Base-by-base conservation (phyloP, 2,113 vertebrate species). In the Cottus gobio region DNA sequence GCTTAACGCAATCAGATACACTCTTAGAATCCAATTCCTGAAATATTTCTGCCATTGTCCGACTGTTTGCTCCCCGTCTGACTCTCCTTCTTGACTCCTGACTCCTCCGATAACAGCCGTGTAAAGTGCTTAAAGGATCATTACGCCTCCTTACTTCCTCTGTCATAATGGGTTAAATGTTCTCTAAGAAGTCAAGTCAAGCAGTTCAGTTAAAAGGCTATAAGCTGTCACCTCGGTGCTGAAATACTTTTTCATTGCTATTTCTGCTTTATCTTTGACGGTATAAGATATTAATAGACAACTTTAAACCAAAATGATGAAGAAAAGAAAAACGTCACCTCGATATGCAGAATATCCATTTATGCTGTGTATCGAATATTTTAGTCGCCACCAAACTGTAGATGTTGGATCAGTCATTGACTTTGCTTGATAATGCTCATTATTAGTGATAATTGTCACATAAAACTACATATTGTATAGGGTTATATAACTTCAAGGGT, bases 111-210 rank as follows among this genome's bases (percentile, higher is more conserved):
- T 93, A 92, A 93, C 89, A 90, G 88, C 88, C 91, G 84, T 84
- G 76, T 94, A 94, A 95, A 93, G 90, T 90, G 89, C 87, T 95
- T 95, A 93, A 80, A 89, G 89, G 81, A 83, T 90, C 93, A 94
- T 94, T 95, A 93, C 74, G 68, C 90, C 90, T 89, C 76, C 78
- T 82, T 85, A 77, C 89, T 92, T 91, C 90, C 89, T 82, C 94
- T 94, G 93, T 95, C 95, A 68, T 89, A 90, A 91, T 90, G 87
- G 85, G 73, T 90, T 80, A 90, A 89, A 92, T 85, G 83, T 76
- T 26, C 84, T 56, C 36, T 65, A 63, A 84, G 66, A 36, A 79
- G 80, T 77, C 68, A 80, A 78, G 73, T 64, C 68, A 20, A 75
- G 75, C 78, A 63, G 77, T 89, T 70, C 74, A 88, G 70, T 85